These are phyloP conservation scores for Bellardia pandia DNA, from an alignment of 2,888 invertebrate genomes.

Conservation along the genomic window DNA sequence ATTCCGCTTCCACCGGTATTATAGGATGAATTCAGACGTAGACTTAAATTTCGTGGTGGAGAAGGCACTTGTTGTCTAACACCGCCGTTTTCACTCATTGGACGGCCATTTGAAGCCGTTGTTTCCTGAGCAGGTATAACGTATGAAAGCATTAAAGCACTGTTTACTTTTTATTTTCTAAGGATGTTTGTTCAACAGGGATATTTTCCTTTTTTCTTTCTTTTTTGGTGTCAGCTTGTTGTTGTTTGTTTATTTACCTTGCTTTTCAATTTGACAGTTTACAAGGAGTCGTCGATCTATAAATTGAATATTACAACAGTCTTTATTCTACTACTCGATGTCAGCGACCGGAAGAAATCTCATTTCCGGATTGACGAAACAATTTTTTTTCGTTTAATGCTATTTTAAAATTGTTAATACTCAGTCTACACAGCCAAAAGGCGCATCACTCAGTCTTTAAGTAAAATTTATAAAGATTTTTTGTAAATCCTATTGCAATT, in stretches of 20 bases:
- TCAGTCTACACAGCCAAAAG: constrained; percentile 37
- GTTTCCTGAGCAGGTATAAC: constrained; percentile 72
- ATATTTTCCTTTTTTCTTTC: background rate
- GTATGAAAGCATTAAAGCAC: constrained; percentile 76
- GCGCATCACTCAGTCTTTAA: constrained; percentile 46
- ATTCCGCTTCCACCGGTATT: background rate
- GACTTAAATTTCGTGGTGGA: constrained; percentile 70
- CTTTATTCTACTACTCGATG: constrained; percentile 42
- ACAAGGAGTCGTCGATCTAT: background rate
- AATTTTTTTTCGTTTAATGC: constrained; percentile 25
- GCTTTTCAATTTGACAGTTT: constrained; percentile 1
- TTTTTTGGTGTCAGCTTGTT: constrained; percentile 26
- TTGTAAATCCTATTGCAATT: constrained; percentile 14
- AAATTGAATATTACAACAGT: constrained; percentile 17
- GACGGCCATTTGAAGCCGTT: constrained; percentile 69
- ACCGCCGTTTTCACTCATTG: constrained; percentile 52
- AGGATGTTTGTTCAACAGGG: constrained; percentile 72
- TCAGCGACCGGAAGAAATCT: constrained; percentile 64
- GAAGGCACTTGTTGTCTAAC: constrained; percentile 67
- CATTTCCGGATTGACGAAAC: constrained; percentile 59
- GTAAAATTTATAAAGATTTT: constrained; percentile 21
- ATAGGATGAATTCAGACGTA: constrained; percentile 68
- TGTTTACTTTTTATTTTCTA: constrained; percentile 44
- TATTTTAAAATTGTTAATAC: constrained; percentile 33
- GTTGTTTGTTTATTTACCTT: constrained; percentile 37